Evolutionary conservation across 2,888 invertebrate species (phyloP).

Genomic region (Sepiola atlantica): DNA sequence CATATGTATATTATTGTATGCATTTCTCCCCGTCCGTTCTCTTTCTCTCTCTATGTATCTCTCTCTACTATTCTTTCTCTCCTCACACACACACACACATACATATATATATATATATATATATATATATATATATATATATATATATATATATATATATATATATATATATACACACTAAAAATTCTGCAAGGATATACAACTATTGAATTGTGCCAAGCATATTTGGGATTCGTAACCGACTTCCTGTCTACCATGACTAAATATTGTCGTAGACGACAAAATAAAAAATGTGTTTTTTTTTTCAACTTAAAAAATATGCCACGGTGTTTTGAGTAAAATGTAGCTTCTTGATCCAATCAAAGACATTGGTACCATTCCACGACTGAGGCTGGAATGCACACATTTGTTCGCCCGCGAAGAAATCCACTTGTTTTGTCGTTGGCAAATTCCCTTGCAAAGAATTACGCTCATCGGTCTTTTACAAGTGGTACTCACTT

Average conservation of each 20-base stretch:
- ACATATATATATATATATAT: too few species aligned
- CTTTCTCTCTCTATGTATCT: too few species aligned
- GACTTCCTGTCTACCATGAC: not conserved
- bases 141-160: too few species aligned
- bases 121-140: too few species aligned
- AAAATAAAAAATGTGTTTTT: not conserved
- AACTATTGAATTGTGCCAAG: not conserved
- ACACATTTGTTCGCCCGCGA: not conserved
- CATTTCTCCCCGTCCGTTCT: too few species aligned
- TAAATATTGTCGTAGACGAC: not conserved
- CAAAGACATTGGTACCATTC: slow-evolving; percentile 1
- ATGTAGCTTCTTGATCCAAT: not conserved
- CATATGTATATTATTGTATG: too few species aligned
- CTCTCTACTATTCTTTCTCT: too few species aligned
- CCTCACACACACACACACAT: not conserved
- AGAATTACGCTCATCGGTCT: not conserved
- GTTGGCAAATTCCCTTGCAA: not conserved
- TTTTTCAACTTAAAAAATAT: not conserved
- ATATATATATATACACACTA: too few species aligned
- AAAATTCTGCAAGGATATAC: too few species aligned
- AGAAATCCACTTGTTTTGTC: not conserved
- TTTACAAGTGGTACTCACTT: not conserved
- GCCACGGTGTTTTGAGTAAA: not conserved
- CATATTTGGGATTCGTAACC: not conserved
- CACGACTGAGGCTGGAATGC: not conserved